These are phyloP conservation scores for Ips typographus DNA, from an alignment of 1,140 invertebrate genomes.

Conservation along the genomic window DNA sequence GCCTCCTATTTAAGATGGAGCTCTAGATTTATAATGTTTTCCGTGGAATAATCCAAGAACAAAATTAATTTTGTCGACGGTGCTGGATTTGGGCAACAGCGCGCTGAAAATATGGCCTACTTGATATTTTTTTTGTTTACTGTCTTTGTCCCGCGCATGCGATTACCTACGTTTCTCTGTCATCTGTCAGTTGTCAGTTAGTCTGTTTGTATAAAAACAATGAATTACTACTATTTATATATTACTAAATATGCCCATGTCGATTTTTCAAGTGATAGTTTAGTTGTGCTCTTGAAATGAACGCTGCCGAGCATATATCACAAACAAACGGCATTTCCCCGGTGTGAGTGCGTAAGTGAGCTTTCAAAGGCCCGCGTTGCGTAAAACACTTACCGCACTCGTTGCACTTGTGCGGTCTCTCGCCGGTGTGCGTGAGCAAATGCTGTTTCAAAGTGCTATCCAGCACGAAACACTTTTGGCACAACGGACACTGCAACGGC, in stretches of 20 bases:
- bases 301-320: slow-evolving; percentile 57
- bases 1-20: no score
- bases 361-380: slow-evolving; percentile 55
- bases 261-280: slow-evolving; percentile 33
- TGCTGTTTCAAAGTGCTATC: slow-evolving; percentile 75
- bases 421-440: slow-evolving; percentile 69
- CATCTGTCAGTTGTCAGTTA: no score
- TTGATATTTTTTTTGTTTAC: no score
- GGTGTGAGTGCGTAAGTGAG: slow-evolving; percentile 69
- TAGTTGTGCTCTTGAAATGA: slow-evolving; percentile 38
- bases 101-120: no score
- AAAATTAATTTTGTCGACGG: no score
- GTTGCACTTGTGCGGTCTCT: slow-evolving; percentile 76
- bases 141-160: no score
- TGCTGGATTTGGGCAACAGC: no score
- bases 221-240: no score
- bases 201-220: no score
- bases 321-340: slow-evolving; percentile 68
- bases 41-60: no score
- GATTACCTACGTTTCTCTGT: no score
- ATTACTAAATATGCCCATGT: slow-evolving; percentile 17
- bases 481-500: slow-evolving; percentile 47
- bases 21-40: no score
- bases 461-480: slow-evolving; percentile 61
- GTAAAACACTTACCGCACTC: slow-evolving; percentile 74